A percentile compares a stretch with the other conserved stretches of the same genome.
These are phyloP conservation scores for Listronotus bonariensis DNA, from an alignment of 1,140 invertebrate species.

Conservation along the genomic window DNA sequence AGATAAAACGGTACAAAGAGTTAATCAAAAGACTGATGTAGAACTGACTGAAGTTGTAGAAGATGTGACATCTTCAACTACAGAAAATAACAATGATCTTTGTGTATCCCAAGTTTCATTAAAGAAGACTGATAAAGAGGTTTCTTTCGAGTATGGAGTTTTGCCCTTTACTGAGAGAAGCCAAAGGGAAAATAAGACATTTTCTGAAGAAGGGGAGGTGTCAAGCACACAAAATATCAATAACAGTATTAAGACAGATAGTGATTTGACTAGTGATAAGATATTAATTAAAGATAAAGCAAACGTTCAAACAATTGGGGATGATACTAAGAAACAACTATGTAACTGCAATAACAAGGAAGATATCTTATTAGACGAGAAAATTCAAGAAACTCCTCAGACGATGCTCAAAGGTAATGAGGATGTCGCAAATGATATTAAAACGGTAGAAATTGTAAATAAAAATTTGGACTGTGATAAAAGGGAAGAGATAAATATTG, in stretches of 20 bases:
- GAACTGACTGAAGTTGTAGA: constrained; percentile 9
- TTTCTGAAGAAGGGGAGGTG: too few species aligned
- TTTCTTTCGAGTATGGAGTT: too few species aligned
- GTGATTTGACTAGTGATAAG: neutral
- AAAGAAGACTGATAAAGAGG: too few species aligned
- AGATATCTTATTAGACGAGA: neutral
- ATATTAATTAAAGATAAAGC: neutral
- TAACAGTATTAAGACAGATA: constrained; percentile 4
- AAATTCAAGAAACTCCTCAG: too few species aligned
- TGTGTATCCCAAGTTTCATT: too few species aligned
- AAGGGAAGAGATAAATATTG: neutral
- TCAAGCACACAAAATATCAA: too few species aligned
- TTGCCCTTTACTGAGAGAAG: too few species aligned
- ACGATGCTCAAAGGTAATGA: neutral
- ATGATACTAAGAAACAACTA: neutral
- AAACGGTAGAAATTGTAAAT: constrained; percentile 22
- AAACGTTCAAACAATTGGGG: neutral
- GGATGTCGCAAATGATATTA: neutral
- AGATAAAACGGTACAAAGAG: constrained; percentile 15
- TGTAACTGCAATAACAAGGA: neutral
- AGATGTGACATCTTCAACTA: neutral
- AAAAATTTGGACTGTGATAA: constrained; percentile 24
- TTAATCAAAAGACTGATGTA: constrained; percentile 25
- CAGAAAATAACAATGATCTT: neutral
- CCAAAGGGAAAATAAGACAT: too few species aligned